These are phyloP conservation scores for Xylota segnis DNA, from an alignment of 2,888 invertebrate genomes.

Conservation along the genomic window DNA sequence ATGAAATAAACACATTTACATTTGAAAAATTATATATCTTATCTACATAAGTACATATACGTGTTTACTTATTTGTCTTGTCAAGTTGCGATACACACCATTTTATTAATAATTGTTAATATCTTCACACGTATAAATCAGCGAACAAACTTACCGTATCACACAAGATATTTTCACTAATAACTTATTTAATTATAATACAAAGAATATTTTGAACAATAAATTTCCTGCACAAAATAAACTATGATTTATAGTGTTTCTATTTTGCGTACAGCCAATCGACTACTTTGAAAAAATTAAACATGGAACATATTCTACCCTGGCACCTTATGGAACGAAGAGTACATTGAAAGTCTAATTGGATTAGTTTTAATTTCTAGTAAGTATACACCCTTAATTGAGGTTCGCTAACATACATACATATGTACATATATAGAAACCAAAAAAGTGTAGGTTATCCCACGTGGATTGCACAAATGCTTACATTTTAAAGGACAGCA, in stretches of 20 bases:
- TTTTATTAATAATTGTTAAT: slow-evolving; percentile 3
- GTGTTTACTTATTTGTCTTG: too few relatives aligned
- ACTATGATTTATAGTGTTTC: background rate
- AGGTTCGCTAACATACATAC: slow-evolving; percentile 46
- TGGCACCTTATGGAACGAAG: slow-evolving; percentile 32
- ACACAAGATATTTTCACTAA: background rate
- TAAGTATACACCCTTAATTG: slow-evolving; percentile 31
- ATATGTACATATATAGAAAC: slow-evolving; percentile 66
- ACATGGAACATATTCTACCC: slow-evolving; percentile 24
- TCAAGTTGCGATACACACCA: slow-evolving; percentile 22
- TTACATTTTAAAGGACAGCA: slow-evolving; percentile 2
- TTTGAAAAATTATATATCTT: too few relatives aligned
- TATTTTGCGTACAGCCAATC: slow-evolving; percentile 33
- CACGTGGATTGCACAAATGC: slow-evolving; percentile 15
- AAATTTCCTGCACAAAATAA: background rate
- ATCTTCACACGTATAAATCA: background rate
- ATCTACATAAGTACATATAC: too few relatives aligned
- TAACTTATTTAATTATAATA: background rate
- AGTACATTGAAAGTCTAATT: slow-evolving; percentile 59
- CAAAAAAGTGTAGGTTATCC: slow-evolving; percentile 61
- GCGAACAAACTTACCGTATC: slow-evolving; percentile 18
- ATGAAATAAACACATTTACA: too few relatives aligned
- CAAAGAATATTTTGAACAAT: background rate
- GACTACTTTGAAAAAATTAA: slow-evolving; percentile 42
- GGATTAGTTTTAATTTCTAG: slow-evolving; percentile 49